Base-by-base conservation (phyloP, 2,888 invertebrate genomes). In the Plebejus anna region DNA sequence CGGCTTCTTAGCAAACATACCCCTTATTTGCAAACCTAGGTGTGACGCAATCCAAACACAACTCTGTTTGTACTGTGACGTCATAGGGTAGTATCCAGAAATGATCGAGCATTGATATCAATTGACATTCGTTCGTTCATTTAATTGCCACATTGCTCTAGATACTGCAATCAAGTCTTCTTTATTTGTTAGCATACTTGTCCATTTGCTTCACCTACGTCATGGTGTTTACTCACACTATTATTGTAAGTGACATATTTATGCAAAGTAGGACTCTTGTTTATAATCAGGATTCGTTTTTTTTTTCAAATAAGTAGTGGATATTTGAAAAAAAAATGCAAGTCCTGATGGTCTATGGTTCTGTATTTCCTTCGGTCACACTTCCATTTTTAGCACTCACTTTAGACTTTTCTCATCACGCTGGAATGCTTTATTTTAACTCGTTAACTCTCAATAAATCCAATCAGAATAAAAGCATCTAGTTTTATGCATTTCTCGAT, bases 21-120 rank as follows among this genome's bases (percentile, higher is more conserved):
- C 71, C 71, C 71, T 71, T 36, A 66, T 66, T 71, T 71, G 42
- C 71, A n/a, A n/a, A 71, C n/a, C 71, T n/a, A 42, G 9, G n/a
- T 71, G 42, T 71, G 38, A 71, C 71, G 42, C 42, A 71, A 16
- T 71, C 42, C 71, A 71, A 71, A 71, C 71, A 71, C 22, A 22
- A 22, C 42, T 71, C 61, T 61, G 32, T 66, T 36, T 36, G 32
- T 13, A 6, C 32, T 66, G 13, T 42, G 71, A 71, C 71, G 42
- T 71, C 71, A 71, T 42, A 71, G 4, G 38, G 71, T 42, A 13
- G 22, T 32, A 32, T 66, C 66, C 66, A 66, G 66, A 66, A 66
- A 66, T 11, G 0, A 7, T 32, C 32, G 32, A 66, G 36, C 16
- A 66, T 66, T 66, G 32, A 66, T 66, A 66, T 66, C 66, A 66